Percentiles rank a stretch among this genome's conserved stretches.
phyloP scores from a whole-genome alignment of 2,888 invertebrate genomes.

The Tipula confusa region DNA sequence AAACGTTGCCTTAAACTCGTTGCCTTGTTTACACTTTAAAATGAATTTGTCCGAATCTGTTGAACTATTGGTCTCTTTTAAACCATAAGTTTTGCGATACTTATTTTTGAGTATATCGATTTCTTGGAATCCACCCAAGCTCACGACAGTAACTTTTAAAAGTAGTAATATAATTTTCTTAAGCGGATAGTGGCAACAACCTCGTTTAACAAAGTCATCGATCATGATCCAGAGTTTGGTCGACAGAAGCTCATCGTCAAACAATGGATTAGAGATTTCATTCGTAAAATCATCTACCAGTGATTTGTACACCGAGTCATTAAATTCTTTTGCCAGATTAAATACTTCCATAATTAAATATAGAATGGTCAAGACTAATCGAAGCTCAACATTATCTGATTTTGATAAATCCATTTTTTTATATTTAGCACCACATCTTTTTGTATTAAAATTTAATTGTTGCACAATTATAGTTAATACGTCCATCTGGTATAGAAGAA shows the following conservation, averaged over 20 bases:
- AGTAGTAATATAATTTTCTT: background rate
- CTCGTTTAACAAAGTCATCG: background rate
- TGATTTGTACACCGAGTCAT: background rate
- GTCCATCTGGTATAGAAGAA: background rate
- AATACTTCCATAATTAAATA: background rate
- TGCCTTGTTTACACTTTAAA: background rate
- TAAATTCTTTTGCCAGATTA: background rate
- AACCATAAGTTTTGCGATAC: background rate
- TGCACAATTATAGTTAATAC: background rate
- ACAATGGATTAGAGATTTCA: background rate
- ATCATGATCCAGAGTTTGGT: background rate
- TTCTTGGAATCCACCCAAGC: background rate
- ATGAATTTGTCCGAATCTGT: background rate
- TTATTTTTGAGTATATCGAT: background rate
- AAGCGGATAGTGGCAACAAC: background rate
- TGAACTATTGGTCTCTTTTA: background rate
- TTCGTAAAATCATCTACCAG: background rate
- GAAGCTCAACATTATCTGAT: background rate
- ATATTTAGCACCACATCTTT: too few species aligned
- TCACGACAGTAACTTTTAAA: background rate
- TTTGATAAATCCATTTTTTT: background rate
- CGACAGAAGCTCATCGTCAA: background rate
- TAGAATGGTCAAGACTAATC: background rate
- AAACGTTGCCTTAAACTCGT: background rate
- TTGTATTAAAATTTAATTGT: background rate